These are phyloP conservation scores for Lepus europaeus DNA, from an alignment of 2,113 vertebrate genomes.

Conservation along the genomic window DNA sequence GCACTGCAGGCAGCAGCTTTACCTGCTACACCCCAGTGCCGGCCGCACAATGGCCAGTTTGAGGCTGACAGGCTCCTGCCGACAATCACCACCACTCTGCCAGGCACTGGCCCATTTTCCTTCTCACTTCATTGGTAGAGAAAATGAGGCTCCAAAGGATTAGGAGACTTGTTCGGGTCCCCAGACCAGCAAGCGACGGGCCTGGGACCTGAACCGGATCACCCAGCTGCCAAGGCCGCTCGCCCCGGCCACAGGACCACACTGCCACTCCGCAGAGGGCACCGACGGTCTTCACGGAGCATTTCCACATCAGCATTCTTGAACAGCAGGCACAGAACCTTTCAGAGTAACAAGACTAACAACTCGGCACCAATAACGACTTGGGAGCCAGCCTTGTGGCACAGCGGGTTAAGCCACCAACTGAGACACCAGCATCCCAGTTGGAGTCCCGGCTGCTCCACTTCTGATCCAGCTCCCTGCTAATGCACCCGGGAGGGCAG, in stretches of 20 bases:
- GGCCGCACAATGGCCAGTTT: no score
- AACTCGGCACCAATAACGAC: neutral
- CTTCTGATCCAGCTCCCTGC: no score
- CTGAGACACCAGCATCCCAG: no score
- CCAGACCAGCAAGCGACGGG: neutral
- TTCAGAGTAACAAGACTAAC: neutral
- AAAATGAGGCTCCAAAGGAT: neutral
- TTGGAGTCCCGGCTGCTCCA: no score
- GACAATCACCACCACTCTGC: no score
- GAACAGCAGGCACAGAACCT: neutral
- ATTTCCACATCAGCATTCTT: neutral
- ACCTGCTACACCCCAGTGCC: no score
- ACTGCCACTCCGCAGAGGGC: neutral
- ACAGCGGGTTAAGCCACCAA: no score
- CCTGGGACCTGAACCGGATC: neutral
- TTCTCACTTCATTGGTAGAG: neutral
- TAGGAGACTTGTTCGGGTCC: neutral
- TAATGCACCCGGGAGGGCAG: no score
- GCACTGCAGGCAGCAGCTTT: no score
- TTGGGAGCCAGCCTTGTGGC: neutral
- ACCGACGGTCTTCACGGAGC: neutral
- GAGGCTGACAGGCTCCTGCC: neutral
- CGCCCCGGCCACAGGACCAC: neutral
- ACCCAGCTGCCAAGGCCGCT: neutral
- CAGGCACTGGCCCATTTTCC: neutral